Conservation (phyloP, 92 coral and sea anemone species). For the Ricordea florida region DNA sequence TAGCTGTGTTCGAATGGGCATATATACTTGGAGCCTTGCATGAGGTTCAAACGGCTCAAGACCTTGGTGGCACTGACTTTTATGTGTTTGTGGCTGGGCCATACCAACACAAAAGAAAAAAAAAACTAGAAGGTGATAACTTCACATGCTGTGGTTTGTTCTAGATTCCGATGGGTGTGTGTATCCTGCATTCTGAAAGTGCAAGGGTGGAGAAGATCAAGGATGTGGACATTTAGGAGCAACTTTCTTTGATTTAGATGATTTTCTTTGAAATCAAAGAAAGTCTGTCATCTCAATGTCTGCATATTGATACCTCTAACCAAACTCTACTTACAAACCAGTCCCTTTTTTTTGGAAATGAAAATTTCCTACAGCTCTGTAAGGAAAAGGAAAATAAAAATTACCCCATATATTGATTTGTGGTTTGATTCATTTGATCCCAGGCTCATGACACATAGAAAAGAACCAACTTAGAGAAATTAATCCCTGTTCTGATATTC, state of each 20-base stretch:
- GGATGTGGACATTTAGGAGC: slow-evolving; percentile 79
- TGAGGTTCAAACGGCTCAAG: slow-evolving; percentile 34
- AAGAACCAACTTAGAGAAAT: slow-evolving; percentile 47
- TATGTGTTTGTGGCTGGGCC: slow-evolving; percentile 61
- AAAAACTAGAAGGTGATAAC: slow-evolving; percentile 63
- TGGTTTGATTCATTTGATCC: slow-evolving; percentile 78
- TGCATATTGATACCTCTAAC: slow-evolving; percentile 75
- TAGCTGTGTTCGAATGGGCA: slow-evolving; percentile 61
- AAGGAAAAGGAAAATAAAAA: slow-evolving; percentile 44
- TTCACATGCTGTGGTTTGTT: slow-evolving; percentile 65
- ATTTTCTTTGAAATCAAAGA: slow-evolving; percentile 56
- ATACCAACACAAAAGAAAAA: slow-evolving; percentile 69
- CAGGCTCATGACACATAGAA: slow-evolving; percentile 56
- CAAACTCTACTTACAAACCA: slow-evolving; percentile 51
- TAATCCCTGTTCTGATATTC: slow-evolving; percentile 46
- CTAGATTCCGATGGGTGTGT: slow-evolving; percentile 49
- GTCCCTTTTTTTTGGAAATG: slow-evolving; percentile 45
- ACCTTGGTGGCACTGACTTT: slow-evolving; percentile 53
- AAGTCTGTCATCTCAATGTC: slow-evolving; percentile 56
- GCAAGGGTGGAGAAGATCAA: slow-evolving; percentile 76
- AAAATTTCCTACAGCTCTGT: slow-evolving; percentile 30
- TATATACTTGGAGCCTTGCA: slow-evolving; percentile 38
- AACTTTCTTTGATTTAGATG: slow-evolving; percentile 65
- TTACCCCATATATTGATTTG: slow-evolving; percentile 55
- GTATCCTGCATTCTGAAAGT: slow-evolving; percentile 72